Evolutionary conservation across 2,113 vertebrate genomes (phyloP).

Genomic region (Myotis davidii): DNA sequence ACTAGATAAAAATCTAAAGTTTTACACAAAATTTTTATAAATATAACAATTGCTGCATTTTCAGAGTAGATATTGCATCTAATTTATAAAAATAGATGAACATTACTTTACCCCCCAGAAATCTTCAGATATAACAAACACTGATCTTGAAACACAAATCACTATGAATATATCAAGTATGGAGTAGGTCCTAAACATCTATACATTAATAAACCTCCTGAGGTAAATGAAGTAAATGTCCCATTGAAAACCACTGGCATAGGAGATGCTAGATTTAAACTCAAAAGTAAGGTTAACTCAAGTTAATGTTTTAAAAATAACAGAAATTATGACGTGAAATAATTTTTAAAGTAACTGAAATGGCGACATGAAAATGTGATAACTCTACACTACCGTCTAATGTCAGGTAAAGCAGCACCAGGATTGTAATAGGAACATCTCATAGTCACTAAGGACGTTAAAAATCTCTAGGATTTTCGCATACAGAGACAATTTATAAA

Average conservation of each 20-base stretch:
- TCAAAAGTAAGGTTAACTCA: neutral
- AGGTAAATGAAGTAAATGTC: neutral
- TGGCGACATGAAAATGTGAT: neutral
- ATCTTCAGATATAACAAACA: neutral
- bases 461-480: neutral
- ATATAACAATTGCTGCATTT: neutral
- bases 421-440: neutral
- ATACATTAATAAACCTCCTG: neutral
- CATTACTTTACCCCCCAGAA: neutral
- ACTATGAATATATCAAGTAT: neutral
- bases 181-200: neutral
- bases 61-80: neutral
- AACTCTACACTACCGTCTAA: neutral
- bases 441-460: neutral
- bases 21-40: neutral
- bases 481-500: neutral
- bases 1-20: neutral
- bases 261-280: neutral
- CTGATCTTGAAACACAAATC: conserved; percentile 10
- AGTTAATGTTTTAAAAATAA: neutral
- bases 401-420: neutral
- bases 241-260: neutral
- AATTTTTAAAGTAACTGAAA: neutral
- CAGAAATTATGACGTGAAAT: neutral
- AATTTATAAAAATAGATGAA: neutral